These are phyloP conservation scores for Phyllopteryx taeniolatus DNA, from an alignment of 2,113 vertebrate genomes.

Conservation along the genomic window DNA sequence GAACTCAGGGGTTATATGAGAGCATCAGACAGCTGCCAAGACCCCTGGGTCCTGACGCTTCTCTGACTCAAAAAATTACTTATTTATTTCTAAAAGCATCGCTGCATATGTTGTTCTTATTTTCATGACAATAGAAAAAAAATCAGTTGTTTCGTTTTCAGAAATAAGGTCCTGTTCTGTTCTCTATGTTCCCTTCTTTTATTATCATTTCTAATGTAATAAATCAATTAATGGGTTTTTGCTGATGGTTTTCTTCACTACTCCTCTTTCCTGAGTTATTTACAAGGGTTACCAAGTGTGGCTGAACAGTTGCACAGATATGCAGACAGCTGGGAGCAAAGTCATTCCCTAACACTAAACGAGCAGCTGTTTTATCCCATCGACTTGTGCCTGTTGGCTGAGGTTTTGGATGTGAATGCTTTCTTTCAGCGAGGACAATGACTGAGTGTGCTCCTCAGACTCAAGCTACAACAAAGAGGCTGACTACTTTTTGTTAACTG, in stretches of 20 bases:
- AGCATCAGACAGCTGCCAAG: slow-evolving; percentile 67
- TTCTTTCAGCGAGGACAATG: slow-evolving; percentile 61
- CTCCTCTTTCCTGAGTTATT: slow-evolving; percentile 6
- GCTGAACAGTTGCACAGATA: slow-evolving; percentile 48
- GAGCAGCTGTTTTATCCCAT: slow-evolving; percentile 65
- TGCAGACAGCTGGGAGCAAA: slow-evolving; percentile 62
- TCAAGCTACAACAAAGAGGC: slow-evolving; percentile 21
- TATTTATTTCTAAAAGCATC: not conserved
- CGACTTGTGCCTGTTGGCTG: slow-evolving; percentile 42
- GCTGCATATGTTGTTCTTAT: not conserved
- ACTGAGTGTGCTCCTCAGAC: slow-evolving; percentile 12
- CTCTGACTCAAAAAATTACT: not conserved
- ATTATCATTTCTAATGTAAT: not conserved
- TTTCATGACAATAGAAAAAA: not conserved
- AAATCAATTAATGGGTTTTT: not conserved
- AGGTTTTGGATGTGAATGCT: slow-evolving; percentile 48
- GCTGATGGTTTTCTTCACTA: not conserved
- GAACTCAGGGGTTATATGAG: slow-evolving; percentile 70
- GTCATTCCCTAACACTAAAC: slow-evolving; percentile 51
- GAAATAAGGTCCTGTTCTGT: not conserved
- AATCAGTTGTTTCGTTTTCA: not conserved
- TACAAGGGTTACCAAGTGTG: slow-evolving; percentile 28
- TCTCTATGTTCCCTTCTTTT: not conserved
- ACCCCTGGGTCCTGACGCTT: slow-evolving; percentile 41
- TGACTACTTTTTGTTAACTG: not conserved